Evolutionary conservation across 2,797 vertebrate genomes (phyloP), one percentile per base, ranked within the genome.

Genomic region (Sparus aurata): DNA sequence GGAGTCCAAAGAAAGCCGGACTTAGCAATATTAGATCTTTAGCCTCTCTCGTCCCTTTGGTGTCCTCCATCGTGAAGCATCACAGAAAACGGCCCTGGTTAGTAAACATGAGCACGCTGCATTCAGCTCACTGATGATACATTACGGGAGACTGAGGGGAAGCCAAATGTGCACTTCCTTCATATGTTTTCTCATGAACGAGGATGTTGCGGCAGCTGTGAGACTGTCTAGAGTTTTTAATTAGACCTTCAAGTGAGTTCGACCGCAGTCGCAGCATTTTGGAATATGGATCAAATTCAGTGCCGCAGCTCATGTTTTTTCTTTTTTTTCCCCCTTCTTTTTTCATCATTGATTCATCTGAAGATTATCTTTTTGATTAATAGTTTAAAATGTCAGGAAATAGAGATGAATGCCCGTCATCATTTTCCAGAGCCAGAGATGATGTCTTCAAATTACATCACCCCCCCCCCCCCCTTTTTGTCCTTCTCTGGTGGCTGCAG

Each of bases 51-150:
- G 30, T 87, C 80, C 80, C 84, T 79, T 84, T 85, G 84, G 82
- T 88, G 82, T 89, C 89, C 84, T 84, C 80, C 79, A 83, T 82
- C 73, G 53, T 50, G 50, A 75, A 55, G 80, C 74, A 80, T 87
- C 75, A 86, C 79, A 87, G 75, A 2, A 75, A 25, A 59, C 27
- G 61, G 34, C 1, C 61, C 87, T 81, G 65, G 76, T 82, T 87
- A 64, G 84, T 81, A 76, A 87, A 89, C 83, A 86, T 60, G 80
- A 87, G 62, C 18, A 6, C 0, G 57, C 80, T 68, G 79, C 64
- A 54, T 70, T 79, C 66, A 30, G 75, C 77, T 66, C 50, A 65
- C 80, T 85, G 77, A 82, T 80, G 88, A 73, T 73, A 25, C 55
- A 65, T 86, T 81, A 58, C 64, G 69, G 62, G 3, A 43, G 52